Base-by-base conservation (phyloP, 2,888 invertebrate genomes). In the Cynaeus angustus region DNA sequence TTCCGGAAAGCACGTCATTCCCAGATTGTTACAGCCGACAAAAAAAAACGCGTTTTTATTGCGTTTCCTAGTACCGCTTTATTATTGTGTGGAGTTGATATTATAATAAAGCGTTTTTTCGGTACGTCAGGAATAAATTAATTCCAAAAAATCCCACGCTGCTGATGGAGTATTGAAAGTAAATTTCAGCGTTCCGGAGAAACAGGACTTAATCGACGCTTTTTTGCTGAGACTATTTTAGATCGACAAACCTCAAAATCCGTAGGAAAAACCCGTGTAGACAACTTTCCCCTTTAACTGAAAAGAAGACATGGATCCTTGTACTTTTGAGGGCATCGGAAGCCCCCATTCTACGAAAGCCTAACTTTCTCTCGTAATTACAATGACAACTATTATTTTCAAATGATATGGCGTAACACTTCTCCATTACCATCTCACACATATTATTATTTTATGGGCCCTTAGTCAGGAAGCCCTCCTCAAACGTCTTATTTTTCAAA, bases 401-500 rank as follows among this genome's bases (percentile, higher is more conserved):
- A 21, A 21, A 21, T 21, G 21, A 21, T 3, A 21, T 21, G 33
- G n/a, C 33, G 33, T 1, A 33, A 33, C 33, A 33, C 9, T 2
- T 9, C 7, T 33, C 33, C 33, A 33, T 21, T n/a, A 33, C 33
- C 33, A 6, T 4, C 33, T 33, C 21, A 33, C 33, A n/a, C 33
- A 6, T 6, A 7, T 33, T 1, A 33, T 33, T 33, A 7, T 9
- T 33, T n/a, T n/a, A n/a, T 7, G n/a, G n/a, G 33, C 33, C 7
- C 33, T n/a, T 33, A 26, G 5, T 45, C 67, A 61, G 67, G 61
- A 38, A 52, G 67, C 61, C 50, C 61, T 67, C 50, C 10, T 46
- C 21, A 33, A 61, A 67, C 73, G 72, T 77, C 77, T 77, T 73
- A 77, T 77, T 78, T 77, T 77, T 78, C 72, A 73, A 76, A 76